phyloP scores from a whole-genome alignment of 2,797 vertebrate genomes.

The Balearica regulorum region DNA sequence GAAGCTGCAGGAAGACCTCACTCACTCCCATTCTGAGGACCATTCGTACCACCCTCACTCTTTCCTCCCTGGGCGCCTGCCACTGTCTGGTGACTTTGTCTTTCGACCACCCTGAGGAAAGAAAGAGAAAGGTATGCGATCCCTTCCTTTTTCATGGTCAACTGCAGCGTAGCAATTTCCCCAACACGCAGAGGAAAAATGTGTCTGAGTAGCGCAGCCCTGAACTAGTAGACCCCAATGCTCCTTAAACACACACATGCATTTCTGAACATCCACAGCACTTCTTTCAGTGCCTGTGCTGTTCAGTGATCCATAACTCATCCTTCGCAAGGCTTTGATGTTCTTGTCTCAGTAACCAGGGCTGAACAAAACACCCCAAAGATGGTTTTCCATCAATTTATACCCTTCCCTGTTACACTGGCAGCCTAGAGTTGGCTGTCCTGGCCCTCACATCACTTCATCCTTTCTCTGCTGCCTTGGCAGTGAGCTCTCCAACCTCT shows the following conservation, averaged over 20 bases:
- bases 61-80: accelerated
- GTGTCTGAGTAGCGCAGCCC: too few species aligned
- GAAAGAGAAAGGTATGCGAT: neutral
- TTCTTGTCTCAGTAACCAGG: neutral
- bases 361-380: neutral
- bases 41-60: neutral
- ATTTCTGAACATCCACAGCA: neutral
- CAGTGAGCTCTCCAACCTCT: neutral
- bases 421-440: neutral
- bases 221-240: too few species aligned
- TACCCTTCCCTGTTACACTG: neutral
- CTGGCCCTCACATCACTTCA: too few species aligned
- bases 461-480: neutral
- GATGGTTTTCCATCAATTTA: neutral
- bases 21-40: neutral
- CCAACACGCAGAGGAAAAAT: neutral
- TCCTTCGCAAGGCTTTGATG: neutral
- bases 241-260: neutral
- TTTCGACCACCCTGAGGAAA: neutral
- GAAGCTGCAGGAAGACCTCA: neutral
- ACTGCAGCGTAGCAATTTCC: neutral
- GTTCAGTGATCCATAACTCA: neutral
- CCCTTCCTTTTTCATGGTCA: neutral
- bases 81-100: neutral
- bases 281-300: neutral